Base-by-base conservation (phyloP, 2,888 invertebrate species). In the Macrophya alboannulata region DNA sequence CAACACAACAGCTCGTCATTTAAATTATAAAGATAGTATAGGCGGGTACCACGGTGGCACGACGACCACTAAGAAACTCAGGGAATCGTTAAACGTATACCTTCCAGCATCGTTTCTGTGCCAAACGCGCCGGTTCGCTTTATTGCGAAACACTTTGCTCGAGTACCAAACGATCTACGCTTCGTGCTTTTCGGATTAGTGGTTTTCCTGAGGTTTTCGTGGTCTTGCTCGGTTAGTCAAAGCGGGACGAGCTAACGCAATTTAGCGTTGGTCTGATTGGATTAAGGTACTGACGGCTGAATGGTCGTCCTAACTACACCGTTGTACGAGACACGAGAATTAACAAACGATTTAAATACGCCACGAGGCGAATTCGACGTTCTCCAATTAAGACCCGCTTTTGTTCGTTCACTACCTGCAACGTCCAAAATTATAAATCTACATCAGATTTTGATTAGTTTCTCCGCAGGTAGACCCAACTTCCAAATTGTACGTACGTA, bases 21-120 rank as follows among this genome's bases (percentile, higher is more conserved):
- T 91, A 91, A 92, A 91, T 91, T 91, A 92, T 89, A 89, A 89
- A 89, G 86, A 85, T 71, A 79, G 77, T 21, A 81, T 21, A n/a
- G 37, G n/a, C n/a, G n/a, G n/a, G 31, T n/a, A 55, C 55, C 17
- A n/a, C 25, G 9, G 8, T 51, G 17, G 31, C 10, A 31, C 25
- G 48, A n/a, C n/a, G 43, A 51, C 77, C 31, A 31, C 55, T 31
- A 55, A 31, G 51, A 55, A 77, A 77, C 77, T 48, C 10, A 15
- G 12, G n/a, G 25, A 76, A 76, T 76, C 48, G 48, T 76, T 25
- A 4, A 76, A 48, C 48, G 45, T 72, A 31, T 51, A 45, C 25
- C 45, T 76, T 40, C 1, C 1, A 71, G 76, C 17, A 25, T 51
- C 45, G 76, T 76, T 76, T 76, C 25, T 76, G 76, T 51, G 76